phyloP scores from a whole-genome alignment of 2,888 invertebrate species.

The Agapostemon virescens region DNA sequence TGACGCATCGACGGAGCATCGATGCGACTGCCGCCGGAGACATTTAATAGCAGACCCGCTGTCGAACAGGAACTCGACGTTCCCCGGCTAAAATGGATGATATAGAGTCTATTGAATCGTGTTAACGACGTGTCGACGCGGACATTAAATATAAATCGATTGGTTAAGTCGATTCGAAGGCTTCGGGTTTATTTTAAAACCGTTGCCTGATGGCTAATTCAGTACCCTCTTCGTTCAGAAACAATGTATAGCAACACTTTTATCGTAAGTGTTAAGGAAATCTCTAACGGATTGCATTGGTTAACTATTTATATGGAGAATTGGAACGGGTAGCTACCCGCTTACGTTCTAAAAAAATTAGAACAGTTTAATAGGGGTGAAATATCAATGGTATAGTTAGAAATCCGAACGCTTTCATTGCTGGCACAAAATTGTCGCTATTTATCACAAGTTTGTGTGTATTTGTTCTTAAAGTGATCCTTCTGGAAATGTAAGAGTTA shows the following conservation, averaged over 20 bases:
- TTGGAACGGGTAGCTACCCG: not conserved
- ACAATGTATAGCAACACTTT: not conserved
- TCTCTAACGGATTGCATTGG: not conserved
- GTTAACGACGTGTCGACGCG: conserved; percentile 14
- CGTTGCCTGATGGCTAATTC: not conserved
- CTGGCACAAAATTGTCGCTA: too few relatives aligned
- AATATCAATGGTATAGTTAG: not conserved
- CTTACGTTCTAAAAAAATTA: not conserved
- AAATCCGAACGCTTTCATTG: too few relatives aligned
- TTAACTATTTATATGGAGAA: not conserved
- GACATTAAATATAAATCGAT: conserved; percentile 44
- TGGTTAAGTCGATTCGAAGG: conserved; percentile 18
- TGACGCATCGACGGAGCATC: conserved; percentile 13
- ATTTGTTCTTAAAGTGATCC: not conserved
- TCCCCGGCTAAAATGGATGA: conserved; percentile 12
- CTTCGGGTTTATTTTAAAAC: not conserved
- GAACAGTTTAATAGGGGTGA: not conserved
- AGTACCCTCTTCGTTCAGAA: not conserved
- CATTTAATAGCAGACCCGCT: not conserved
- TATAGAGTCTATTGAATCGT: conserved; percentile 28
- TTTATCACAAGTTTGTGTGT: too few relatives aligned
- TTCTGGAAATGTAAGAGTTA: not conserved
- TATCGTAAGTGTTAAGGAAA: not conserved
- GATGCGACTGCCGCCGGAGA: conserved; percentile 1
- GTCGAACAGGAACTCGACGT: conserved; percentile 42